These are phyloP conservation scores for Tyto alba DNA, from an alignment of 2,113 vertebrate genomes.

Conservation along the genomic window DNA sequence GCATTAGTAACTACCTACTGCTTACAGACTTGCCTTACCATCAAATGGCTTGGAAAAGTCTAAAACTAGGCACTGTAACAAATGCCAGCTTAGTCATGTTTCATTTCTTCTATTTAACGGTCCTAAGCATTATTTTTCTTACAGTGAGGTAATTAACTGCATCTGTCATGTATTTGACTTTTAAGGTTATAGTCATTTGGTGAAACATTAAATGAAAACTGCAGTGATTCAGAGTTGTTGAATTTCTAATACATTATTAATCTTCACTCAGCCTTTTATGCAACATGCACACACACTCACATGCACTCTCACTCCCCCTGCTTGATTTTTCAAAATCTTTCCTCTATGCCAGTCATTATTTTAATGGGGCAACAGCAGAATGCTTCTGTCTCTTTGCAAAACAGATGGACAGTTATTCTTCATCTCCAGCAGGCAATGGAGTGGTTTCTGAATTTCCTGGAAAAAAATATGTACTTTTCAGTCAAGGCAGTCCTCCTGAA, in stretches of 20 bases:
- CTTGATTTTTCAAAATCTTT: not conserved
- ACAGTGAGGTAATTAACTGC: slow-evolving; percentile 30
- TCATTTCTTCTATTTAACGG: slow-evolving; percentile 23
- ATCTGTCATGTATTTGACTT: slow-evolving; percentile 54
- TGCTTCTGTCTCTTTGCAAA: not conserved
- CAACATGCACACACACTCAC: not conserved
- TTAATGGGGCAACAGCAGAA: not conserved
- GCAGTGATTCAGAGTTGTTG: slow-evolving; percentile 43
- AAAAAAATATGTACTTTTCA: not conserved
- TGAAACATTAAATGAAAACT: slow-evolving; percentile 47
- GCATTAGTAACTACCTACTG: not conserved
- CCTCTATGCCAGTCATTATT: not conserved
- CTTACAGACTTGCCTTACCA: not conserved
- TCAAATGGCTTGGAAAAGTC: slow-evolving; percentile 2
- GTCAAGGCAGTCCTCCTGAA: not conserved
- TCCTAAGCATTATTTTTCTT: slow-evolving; percentile 34
- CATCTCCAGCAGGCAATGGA: not conserved
- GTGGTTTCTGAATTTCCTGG: not conserved
- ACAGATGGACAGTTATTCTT: not conserved
- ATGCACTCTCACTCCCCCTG: not conserved
- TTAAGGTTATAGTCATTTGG: slow-evolving; percentile 47
- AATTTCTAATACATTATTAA: slow-evolving; percentile 15
- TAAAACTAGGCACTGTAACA: slow-evolving; percentile 18
- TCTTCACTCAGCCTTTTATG: not conserved
- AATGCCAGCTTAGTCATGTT: slow-evolving; percentile 47